Conservation (phyloP, 2,888 invertebrate genomes). For the Mythimna impura region DNA sequence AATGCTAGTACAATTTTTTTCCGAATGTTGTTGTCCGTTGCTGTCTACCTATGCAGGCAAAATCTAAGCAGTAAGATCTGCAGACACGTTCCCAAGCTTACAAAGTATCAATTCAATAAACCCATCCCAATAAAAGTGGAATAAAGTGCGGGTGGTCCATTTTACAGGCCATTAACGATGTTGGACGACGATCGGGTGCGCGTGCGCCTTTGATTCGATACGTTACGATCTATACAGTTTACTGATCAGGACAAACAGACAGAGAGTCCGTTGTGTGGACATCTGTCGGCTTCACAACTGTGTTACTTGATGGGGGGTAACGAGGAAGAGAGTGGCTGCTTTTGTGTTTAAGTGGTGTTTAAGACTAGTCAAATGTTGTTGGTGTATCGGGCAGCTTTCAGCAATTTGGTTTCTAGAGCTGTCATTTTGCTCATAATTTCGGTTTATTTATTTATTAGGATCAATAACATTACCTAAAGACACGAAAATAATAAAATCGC, state of each 20-base stretch:
- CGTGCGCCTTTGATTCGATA: conserved; percentile 62
- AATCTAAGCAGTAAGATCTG: not conserved
- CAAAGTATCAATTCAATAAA: conserved; percentile 47
- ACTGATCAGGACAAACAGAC: conserved; percentile 61
- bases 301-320: conserved; percentile 49
- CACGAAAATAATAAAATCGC: no score
- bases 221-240: conserved; percentile 68
- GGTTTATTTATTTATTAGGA: no score
- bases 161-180: conserved; percentile 72
- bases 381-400: not conserved
- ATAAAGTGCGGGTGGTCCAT: conserved; percentile 74
- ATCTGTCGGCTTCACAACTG: conserved; percentile 61
- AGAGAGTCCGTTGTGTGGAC: conserved; percentile 58
- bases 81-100: conserved; percentile 13
- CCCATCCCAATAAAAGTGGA: conserved; percentile 47
- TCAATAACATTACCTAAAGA: no score
- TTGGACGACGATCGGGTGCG: conserved; percentile 60
- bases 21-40: no score
- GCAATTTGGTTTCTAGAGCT: not conserved
- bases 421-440: not conserved
- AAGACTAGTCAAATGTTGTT: not conserved
- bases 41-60: not conserved
- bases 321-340: conserved; percentile 23
- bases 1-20: no score
- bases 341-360: conserved; percentile 31